Conservation (phyloP, 2,797 vertebrate species). For the Odontamblyopus lacepedii region DNA sequence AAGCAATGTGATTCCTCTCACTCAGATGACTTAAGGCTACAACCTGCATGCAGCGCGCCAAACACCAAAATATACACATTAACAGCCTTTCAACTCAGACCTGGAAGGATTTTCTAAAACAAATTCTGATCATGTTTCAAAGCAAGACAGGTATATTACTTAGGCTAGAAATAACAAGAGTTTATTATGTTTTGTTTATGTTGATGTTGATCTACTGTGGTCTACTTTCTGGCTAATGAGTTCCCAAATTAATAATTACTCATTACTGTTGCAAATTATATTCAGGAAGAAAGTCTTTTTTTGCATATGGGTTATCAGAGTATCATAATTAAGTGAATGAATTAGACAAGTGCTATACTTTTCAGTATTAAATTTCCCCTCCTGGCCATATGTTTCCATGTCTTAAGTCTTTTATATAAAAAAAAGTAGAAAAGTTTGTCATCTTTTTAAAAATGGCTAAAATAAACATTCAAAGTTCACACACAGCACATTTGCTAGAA, state of each 20-base stretch:
- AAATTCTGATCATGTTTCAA: background rate
- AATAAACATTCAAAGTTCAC: background rate
- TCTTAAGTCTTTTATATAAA: too few relatives aligned
- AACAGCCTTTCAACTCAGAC: background rate
- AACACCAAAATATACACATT: background rate
- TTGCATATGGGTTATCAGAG: too few relatives aligned
- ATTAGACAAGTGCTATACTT: too few relatives aligned
- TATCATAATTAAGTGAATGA: too few relatives aligned
- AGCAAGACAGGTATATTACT: background rate
- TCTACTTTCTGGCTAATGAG: background rate
- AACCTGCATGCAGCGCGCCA: constrained; percentile 13
- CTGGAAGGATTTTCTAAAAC: background rate
- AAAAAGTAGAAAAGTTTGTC: too few relatives aligned
- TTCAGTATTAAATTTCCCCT: too few relatives aligned
- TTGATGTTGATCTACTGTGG: background rate
- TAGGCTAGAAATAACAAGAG: background rate
- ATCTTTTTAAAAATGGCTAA: background rate
- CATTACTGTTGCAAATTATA: background rate
- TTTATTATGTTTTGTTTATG: background rate
- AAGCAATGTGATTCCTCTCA: constrained; percentile 38
- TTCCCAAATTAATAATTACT: background rate
- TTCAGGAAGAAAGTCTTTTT: background rate
- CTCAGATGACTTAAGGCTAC: constrained; percentile 34
- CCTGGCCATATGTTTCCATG: too few relatives aligned
- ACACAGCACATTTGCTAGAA: background rate